phyloP scores from a whole-genome alignment of 2,888 invertebrate genomes.

The Pandemis cinnamomeana region DNA sequence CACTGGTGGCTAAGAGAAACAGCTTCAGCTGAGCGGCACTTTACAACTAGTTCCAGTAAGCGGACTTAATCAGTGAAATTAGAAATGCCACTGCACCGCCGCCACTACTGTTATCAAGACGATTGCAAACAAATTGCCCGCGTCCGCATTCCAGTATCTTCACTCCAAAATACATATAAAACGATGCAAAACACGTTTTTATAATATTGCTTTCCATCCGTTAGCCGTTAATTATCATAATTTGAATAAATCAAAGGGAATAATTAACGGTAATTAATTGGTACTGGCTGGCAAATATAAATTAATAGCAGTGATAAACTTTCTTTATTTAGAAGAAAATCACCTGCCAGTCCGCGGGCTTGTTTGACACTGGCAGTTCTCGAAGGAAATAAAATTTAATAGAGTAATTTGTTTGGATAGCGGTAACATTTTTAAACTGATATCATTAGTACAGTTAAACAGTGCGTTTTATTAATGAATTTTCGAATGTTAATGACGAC shows the following conservation, averaged over 20 bases:
- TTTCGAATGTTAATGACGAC: background rate
- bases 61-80: conserved; percentile 25
- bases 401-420: conserved; percentile 35
- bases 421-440: conserved; percentile 25
- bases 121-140: conserved; percentile 31
- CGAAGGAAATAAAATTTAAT: conserved; percentile 35
- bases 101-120: conserved; percentile 24
- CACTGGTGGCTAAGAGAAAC: background rate
- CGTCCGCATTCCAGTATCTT: conserved; percentile 50
- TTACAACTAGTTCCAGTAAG: conserved; percentile 15
- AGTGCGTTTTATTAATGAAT: background rate
- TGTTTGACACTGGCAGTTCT: conserved; percentile 11
- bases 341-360: background rate
- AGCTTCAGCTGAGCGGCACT: background rate
- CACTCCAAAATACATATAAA: conserved; percentile 28
- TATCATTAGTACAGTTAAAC: background rate
- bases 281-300: conserved; percentile 28
- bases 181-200: conserved; percentile 45
- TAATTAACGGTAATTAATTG: conserved; percentile 45
- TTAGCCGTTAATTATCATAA: conserved; percentile 51
- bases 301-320: conserved; percentile 31
- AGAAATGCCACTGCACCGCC: conserved; percentile 29
- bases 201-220: conserved; percentile 55
- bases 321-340: conserved; percentile 20
- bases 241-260: conserved; percentile 49